Evolutionary conservation across 2,888 invertebrate species (phyloP).

Genomic region (Rhagium mordax): DNA sequence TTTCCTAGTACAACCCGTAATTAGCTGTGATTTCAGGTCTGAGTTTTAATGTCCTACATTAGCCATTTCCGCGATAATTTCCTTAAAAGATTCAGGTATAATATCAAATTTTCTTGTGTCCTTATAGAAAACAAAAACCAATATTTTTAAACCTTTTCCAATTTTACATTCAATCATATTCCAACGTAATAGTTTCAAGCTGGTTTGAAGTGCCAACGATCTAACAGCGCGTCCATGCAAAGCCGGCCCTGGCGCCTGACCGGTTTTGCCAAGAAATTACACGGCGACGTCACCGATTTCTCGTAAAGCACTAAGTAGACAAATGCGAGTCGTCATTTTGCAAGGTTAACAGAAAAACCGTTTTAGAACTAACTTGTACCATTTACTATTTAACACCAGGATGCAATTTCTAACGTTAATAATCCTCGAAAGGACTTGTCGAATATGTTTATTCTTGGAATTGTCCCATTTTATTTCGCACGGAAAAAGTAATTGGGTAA

Average conservation of each 20-base stretch:
- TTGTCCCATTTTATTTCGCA: not conserved
- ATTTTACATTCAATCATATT: too few relatives aligned
- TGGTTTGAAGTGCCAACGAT: too few relatives aligned
- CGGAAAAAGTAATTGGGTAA: not conserved
- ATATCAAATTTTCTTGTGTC: too few relatives aligned
- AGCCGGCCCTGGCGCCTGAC: slow-evolving; percentile 31
- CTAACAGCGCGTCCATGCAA: too few relatives aligned
- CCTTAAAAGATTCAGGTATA: too few relatives aligned
- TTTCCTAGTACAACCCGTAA: too few relatives aligned
- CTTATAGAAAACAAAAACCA: too few relatives aligned
- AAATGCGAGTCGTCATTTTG: slow-evolving; percentile 29
- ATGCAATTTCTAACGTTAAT: not conserved
- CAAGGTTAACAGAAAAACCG: slow-evolving; percentile 32
- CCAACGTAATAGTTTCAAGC: too few relatives aligned
- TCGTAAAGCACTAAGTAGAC: slow-evolving; percentile 39
- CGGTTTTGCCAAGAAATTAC: slow-evolving; percentile 40
- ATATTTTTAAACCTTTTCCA: too few relatives aligned
- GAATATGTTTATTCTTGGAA: not conserved
- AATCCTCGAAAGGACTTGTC: not conserved
- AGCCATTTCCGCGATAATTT: too few relatives aligned
- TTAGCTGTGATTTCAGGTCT: too few relatives aligned
- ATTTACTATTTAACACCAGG: not conserved
- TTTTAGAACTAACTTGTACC: slow-evolving; percentile 19
- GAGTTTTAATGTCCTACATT: too few relatives aligned
- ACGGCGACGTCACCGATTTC: slow-evolving; percentile 39